Conservation (phyloP, 2,797 vertebrate genomes). For the Acomys russatus region DNA sequence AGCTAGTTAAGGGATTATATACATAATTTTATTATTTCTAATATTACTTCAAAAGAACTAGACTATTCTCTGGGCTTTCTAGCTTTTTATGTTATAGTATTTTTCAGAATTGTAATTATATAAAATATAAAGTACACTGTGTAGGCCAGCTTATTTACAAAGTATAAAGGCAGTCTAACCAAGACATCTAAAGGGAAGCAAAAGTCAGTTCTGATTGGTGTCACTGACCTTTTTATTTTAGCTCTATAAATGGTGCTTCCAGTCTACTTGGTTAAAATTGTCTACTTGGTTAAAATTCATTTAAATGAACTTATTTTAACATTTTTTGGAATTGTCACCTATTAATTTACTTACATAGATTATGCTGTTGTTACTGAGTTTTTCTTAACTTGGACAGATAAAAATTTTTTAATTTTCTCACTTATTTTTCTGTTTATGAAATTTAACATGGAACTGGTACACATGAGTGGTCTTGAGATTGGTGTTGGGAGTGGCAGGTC, state of each 20-base stretch:
- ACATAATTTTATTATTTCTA: slow-evolving; percentile 59
- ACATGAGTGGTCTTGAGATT: not conserved
- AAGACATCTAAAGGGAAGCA: slow-evolving; percentile 31
- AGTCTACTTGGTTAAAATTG: slow-evolving; percentile 40
- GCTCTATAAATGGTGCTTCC: slow-evolving; percentile 51
- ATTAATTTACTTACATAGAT: slow-evolving; percentile 22
- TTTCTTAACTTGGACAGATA: not conserved
- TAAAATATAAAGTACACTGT: slow-evolving; percentile 38
- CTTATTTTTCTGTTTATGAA: slow-evolving; percentile 40
- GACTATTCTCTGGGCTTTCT: not conserved
- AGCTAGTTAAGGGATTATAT: slow-evolving; percentile 54
- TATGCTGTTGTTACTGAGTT: slow-evolving; percentile 15
- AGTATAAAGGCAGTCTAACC: slow-evolving; percentile 19
- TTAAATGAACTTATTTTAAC: slow-evolving; percentile 20
- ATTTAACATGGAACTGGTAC: not conserved
- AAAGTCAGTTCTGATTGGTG: not conserved
- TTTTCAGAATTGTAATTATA: slow-evolving; percentile 60
- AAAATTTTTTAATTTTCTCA: not conserved
- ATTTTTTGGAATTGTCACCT: slow-evolving; percentile 12
- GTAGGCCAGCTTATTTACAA: slow-evolving; percentile 44
- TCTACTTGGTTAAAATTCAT: slow-evolving; percentile 34
- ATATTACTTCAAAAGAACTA: slow-evolving; percentile 53
- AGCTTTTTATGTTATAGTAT: slow-evolving; percentile 37
- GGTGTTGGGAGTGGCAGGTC: not conserved
- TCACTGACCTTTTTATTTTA: not conserved